A percentile compares a stretch with the other conserved stretches of the same genome.
Conservation (phyloP, 2,888 invertebrate genomes). For the Chelonus formosanus region DNA sequence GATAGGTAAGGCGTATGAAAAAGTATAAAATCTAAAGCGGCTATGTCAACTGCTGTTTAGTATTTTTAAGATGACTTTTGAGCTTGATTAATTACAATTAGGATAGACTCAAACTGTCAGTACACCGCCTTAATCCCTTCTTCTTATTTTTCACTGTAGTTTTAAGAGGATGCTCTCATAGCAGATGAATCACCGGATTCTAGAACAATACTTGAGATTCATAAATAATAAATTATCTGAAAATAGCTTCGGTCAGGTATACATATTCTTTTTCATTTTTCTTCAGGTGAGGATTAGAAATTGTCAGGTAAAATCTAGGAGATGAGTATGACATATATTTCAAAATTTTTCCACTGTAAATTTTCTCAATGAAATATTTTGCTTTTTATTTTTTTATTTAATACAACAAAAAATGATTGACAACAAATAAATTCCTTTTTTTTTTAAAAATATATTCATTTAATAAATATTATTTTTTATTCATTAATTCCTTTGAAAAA, state of each 20-base stretch:
- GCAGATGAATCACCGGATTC: conserved; percentile 48
- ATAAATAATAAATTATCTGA: conserved; percentile 57
- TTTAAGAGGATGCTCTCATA: conserved; percentile 16
- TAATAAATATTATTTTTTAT: too few relatives aligned
- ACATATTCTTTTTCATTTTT: conserved; percentile 32
- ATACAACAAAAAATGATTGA: too few relatives aligned
- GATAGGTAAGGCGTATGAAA: too few relatives aligned
- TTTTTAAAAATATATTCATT: too few relatives aligned
- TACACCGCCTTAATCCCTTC: conserved; percentile 33
- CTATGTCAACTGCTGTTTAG: not conserved
- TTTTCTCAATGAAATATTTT: too few relatives aligned
- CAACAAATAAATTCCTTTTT: too few relatives aligned
- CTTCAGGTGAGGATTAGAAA: conserved; percentile 45
- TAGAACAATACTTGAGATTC: conserved; percentile 53
- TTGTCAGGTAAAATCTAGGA: conserved; percentile 38
- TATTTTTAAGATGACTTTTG: conserved; percentile 49
- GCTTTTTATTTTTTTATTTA: too few relatives aligned
- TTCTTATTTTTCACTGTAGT: not conserved
- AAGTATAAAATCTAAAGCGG: too few relatives aligned
- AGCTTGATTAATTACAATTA: conserved; percentile 58
- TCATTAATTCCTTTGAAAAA: too few relatives aligned
- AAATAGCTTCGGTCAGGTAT: conserved; percentile 51
- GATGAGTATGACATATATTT: not conserved
- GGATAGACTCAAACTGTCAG: conserved; percentile 45
- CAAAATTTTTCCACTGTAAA: too few relatives aligned